phyloP scores from a whole-genome alignment of 2,888 invertebrate species.

The Allolobophora icterica region DNA sequence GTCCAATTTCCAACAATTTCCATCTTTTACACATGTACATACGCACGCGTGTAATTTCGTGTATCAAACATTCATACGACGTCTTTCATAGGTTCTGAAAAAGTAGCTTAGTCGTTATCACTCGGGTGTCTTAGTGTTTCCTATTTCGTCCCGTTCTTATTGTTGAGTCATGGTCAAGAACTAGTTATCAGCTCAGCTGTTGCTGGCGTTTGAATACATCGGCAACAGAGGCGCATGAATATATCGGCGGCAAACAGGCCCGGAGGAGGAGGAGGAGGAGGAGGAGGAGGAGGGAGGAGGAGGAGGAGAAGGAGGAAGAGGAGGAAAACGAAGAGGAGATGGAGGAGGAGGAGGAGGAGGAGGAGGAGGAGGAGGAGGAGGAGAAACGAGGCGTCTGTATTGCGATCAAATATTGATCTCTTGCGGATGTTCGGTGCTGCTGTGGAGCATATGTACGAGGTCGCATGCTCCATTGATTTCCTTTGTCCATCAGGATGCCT shows the following conservation, averaged over 20 bases:
- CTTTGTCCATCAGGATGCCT: neutral
- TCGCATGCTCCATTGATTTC: neutral
- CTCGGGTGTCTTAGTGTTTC: too few relatives aligned
- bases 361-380: neutral
- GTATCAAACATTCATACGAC: neutral
- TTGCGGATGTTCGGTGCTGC: neutral
- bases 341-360: neutral
- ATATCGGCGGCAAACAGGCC: neutral
- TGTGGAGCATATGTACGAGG: neutral
- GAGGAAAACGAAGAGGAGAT: neutral
- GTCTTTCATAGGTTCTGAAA: neutral
- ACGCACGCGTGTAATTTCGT: neutral
- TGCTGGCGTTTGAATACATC: neutral
- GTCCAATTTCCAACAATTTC: too few relatives aligned
- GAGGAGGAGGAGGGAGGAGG: too few relatives aligned
- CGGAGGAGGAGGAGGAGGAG: neutral
- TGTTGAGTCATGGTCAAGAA: neutral
- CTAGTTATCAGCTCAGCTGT: neutral
- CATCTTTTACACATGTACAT: too few relatives aligned
- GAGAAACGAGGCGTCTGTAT: neutral
- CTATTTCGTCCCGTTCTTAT: neutral
- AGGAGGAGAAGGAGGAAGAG: neutral
- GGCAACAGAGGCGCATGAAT: neutral
- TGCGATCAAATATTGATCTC: neutral
- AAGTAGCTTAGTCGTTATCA: neutral